These are phyloP conservation scores for Galleria mellonella DNA, from an alignment of 1,140 invertebrate genomes.

Conservation along the genomic window DNA sequence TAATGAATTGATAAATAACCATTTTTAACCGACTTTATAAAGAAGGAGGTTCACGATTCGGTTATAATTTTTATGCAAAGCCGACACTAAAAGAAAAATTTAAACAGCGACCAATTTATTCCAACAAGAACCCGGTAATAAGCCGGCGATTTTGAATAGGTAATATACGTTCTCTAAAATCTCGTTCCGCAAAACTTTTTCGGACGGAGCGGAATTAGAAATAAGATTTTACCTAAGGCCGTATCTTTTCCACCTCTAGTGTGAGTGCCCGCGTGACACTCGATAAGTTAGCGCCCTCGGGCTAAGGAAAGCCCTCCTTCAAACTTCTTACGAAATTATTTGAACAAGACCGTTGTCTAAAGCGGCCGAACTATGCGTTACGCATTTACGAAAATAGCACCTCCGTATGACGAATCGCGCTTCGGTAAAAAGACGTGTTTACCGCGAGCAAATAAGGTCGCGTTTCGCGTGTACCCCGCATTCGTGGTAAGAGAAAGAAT, in stretches of 20 bases:
- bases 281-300: conserved; percentile 49
- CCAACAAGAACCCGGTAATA: no score
- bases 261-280: conserved; percentile 25
- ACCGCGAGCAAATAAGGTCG: conserved; percentile 16
- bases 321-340: conserved; percentile 65
- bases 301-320: conserved; percentile 45
- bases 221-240: neutral
- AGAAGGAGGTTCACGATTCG: no score
- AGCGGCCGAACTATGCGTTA: conserved; percentile 15
- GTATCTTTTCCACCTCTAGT: conserved; percentile 12
- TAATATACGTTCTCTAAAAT: no score
- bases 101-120: no score
- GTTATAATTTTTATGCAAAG: no score
- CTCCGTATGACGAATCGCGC: conserved; percentile 13
- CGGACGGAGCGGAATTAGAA: no score
- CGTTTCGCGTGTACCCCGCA: conserved; percentile 16
- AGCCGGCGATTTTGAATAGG: no score
- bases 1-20: no score
- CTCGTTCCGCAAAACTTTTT: no score
- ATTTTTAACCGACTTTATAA: no score
- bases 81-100: no score
- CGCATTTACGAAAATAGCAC: conserved; percentile 33
- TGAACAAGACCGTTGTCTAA: conserved; percentile 41
- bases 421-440: conserved; percentile 19
- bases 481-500: conserved; percentile 21